phyloP scores from a whole-genome alignment of 2,113 vertebrate species.

The Apus apus region DNA sequence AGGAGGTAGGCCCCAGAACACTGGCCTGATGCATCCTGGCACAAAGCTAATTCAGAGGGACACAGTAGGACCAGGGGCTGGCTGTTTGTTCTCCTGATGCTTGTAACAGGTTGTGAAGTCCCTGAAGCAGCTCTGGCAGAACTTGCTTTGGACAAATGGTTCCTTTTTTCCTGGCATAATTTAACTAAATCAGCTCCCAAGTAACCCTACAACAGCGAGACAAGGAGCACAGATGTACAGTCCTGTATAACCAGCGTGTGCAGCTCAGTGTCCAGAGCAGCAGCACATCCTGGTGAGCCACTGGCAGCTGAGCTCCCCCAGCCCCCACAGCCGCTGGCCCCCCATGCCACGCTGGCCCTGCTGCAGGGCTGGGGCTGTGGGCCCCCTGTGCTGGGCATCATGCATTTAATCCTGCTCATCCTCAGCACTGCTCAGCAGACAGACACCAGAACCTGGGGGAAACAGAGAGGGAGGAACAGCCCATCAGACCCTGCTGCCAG shows the following conservation, averaged over 20 bases:
- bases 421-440: neutral
- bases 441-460: neutral
- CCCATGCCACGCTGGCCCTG: too few species aligned
- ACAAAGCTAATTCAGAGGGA: neutral
- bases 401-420: neutral
- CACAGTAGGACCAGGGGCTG: rapidly evolving
- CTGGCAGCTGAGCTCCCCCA: neutral
- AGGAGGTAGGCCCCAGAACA: neutral
- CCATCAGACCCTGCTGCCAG: rapidly evolving
- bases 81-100: neutral
- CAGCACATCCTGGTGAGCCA: neutral
- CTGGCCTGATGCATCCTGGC: rapidly evolving
- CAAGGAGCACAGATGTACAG: rapidly evolving
- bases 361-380: neutral
- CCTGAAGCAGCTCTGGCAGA: neutral
- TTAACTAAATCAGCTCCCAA: neutral
- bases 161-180: neutral
- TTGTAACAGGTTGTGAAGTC: neutral
- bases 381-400: rapidly evolving
- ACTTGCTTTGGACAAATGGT: neutral
- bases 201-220: neutral
- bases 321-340: too few species aligned
- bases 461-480: neutral
- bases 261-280: neutral
- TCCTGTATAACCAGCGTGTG: neutral